Percentiles rank a stretch among this genome's conserved stretches.
Evolutionary conservation across 1,140 invertebrate species (phyloP).

Genomic region (Mamestra configurata): DNA sequence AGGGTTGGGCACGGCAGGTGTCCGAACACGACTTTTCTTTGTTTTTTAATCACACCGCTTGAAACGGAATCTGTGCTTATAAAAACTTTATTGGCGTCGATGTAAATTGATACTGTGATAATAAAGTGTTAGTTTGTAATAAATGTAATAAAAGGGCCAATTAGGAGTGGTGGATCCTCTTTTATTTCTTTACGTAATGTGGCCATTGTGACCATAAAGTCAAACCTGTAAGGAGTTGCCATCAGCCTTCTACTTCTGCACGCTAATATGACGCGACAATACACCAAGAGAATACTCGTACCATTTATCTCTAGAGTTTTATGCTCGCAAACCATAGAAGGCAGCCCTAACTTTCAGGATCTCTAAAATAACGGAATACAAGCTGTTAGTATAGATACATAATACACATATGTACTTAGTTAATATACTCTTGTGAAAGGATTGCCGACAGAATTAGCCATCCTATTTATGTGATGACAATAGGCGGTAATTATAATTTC

Average conservation of each 20-base stretch:
- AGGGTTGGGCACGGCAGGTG: conserved; percentile 24
- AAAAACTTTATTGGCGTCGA: conserved; percentile 28
- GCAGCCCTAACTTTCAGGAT: conserved; percentile 5
- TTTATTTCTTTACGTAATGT: conserved; percentile 6
- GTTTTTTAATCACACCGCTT: conserved; percentile 17
- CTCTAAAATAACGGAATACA: conserved; percentile 31
- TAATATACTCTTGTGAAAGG: conserved; percentile 38
- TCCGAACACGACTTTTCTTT: conserved; percentile 24
- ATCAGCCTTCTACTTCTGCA: too few species aligned
- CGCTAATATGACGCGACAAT: too few species aligned
- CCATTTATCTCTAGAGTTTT: neutral
- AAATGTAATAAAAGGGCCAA: conserved; percentile 14
- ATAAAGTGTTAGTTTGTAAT: conserved; percentile 31
- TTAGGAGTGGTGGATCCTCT: neutral
- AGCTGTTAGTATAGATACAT: neutral
- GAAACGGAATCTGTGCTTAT: conserved; percentile 19
- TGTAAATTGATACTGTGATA: conserved; percentile 30
- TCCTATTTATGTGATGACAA: conserved; percentile 37
- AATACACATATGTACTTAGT: conserved; percentile 1
- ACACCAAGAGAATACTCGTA: too few species aligned
- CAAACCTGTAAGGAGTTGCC: neutral
- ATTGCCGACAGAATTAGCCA: conserved; percentile 5
- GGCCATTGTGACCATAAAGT: neutral
- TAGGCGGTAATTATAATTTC: conserved; percentile 43
- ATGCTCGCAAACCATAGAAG: neutral